Base-by-base conservation (phyloP, 2,113 vertebrate genomes). In the Nibea albiflora region DNA sequence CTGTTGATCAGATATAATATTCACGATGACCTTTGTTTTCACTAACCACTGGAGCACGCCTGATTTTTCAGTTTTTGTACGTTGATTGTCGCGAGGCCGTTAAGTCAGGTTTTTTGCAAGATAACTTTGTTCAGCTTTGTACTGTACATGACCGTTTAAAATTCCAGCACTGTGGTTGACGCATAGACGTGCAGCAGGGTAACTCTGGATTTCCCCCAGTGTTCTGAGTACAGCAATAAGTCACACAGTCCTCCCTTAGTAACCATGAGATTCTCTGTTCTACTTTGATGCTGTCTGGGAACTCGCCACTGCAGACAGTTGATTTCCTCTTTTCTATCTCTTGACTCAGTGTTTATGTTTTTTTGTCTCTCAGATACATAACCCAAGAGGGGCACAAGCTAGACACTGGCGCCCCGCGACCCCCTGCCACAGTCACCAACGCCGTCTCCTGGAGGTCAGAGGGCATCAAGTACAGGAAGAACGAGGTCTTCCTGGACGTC, bases 381-480 rank as follows among this genome's bases (percentile, higher is more conserved):
- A 99, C 98, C 68, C 98, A 99, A 92, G 98, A 99, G 89, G 98
- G 98, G 24, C 98, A 99, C 95, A 99, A 99, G 92, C 93, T 99
- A 84, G 98, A 99, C 92, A 99, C 98, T 0, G 98, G 98, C n/a
- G 98, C 98, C n/a, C 98, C 98, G 0, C 95, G 98, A 54, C 98
- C 98, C 0, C 98, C 98, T 0, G 98, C 98, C 84, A 99, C 98
- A 0, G 98, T 99, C 69, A 99, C 98, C 53, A 99, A 99, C 0
- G 98, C 98, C 0, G 98, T 99, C 54, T 99, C 98, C 0, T 99
- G 98, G 98, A 95, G 98, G 69, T 99, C 98, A 7, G 98, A 99
- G 92, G 98, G 98, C 76, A 99, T 99, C 87, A 99, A 99, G 94
- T 99, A 99, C 92, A 96, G 98, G 93, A 99, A 99, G 92, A 99